These are phyloP conservation scores for Perizoma affinitatum DNA, from an alignment of 2,888 invertebrate genomes.

Conservation along the genomic window DNA sequence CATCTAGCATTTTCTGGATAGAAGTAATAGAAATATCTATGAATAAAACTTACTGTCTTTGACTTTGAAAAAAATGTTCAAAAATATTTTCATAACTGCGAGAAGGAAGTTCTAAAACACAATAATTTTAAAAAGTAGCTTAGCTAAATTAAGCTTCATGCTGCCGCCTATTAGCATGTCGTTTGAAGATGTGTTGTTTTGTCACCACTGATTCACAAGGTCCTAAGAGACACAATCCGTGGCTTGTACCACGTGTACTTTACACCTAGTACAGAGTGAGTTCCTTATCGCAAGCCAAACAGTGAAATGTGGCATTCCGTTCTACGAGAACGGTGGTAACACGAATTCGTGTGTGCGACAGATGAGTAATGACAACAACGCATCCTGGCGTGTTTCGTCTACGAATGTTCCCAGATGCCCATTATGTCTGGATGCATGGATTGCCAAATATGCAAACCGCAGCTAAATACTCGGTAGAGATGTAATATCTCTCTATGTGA, in stretches of 20 bases:
- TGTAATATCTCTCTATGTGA: constrained; percentile 45
- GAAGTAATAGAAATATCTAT: too few species aligned
- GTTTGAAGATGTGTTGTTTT: constrained; percentile 76
- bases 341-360: constrained; percentile 78
- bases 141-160: constrained; percentile 65
- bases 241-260: constrained; percentile 47
- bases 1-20: neutral
- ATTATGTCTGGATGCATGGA: constrained; percentile 62
- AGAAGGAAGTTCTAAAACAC: constrained; percentile 44
- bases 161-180: constrained; percentile 80
- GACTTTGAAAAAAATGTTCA: neutral
- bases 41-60: too few species aligned
- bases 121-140: constrained; percentile 58
- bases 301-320: constrained; percentile 61
- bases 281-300: constrained; percentile 52
- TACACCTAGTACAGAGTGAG: constrained; percentile 51
- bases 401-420: constrained; percentile 73
- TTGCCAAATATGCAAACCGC: constrained; percentile 70
- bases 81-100: neutral
- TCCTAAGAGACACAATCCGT: constrained; percentile 43
- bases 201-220: constrained; percentile 51
- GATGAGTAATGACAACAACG: constrained; percentile 82
- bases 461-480: constrained; percentile 53
- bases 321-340: constrained; percentile 56
- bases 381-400: constrained; percentile 68